Evolutionary conservation across 2,113 vertebrate genomes (phyloP), one percentile per base, ranked within the genome.

Genomic region (Chaetodon trifascialis): DNA sequence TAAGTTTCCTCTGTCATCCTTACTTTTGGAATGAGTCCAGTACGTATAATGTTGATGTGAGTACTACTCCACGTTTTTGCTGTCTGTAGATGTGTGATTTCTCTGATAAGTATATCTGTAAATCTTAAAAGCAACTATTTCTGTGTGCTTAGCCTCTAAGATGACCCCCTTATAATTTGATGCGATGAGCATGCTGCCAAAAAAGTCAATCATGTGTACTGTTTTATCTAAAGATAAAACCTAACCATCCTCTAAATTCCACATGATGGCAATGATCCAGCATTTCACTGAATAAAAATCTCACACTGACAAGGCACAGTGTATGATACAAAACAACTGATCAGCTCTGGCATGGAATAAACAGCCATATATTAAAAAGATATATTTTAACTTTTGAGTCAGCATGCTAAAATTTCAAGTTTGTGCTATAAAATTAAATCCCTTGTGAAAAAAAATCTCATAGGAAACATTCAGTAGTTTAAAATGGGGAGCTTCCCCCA

Each of bases 161-260:
- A 76, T 38, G 44, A 79, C 87, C 82, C 30, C 78, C 74, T 86
- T 82, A 71, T 83, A 82, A 67, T 89, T 86, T 52, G 5, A 85
- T 79, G 79, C 79, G 54, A 89, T 30, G 66, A 92, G 92, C 93
- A 94, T 94, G 92, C 91, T 84, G 85, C 90, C 86, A 83, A 91
- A 91, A 30, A 90, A 69, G 17, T 62, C 73, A 83, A 62, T 83
- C 83, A 36, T 65, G 34, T 56, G 66, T 88, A 87, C 84, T 81
- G 81, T 91, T 90, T 89, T 65, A 74, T 83, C 76, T 63, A 11
- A 82, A 82, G 68, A 80, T 55, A 77, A 67, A 83, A 64, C 56
- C 42, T 40, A 44, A 62, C 36, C 62, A 52, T 79, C 80, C 38
- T 65, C 70, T 51, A 66, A 30, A 15, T 60, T 70, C 71, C 58